phyloP scores from a whole-genome alignment of 2,888 invertebrate genomes.

The Dicyrtomina minuta region DNA sequence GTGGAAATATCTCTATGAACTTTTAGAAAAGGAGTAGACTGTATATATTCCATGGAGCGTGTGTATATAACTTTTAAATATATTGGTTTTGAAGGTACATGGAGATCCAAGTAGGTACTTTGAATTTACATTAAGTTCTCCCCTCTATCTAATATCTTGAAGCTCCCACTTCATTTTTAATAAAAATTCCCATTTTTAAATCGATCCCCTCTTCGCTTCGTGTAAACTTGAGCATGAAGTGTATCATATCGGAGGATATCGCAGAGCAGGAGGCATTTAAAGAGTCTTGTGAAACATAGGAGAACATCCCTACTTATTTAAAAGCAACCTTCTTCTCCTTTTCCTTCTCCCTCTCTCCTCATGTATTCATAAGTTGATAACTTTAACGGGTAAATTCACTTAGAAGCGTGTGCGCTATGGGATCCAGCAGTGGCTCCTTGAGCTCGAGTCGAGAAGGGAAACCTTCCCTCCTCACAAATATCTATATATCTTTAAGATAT shows the following conservation, averaged over 20 bases:
- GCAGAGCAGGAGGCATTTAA: too few relatives aligned
- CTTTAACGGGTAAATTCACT: slow-evolving; percentile 20
- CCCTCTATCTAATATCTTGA: slow-evolving; percentile 17
- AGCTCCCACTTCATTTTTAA: slow-evolving; percentile 28
- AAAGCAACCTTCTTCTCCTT: too few relatives aligned
- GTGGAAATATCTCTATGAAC: neutral
- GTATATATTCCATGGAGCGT: too few relatives aligned
- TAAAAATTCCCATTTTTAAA: slow-evolving; percentile 29
- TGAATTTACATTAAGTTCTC: slow-evolving; percentile 17
- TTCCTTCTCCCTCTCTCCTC: slow-evolving; percentile 15
- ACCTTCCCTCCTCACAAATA: neutral
- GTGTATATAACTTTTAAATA: neutral
- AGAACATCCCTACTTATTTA: too few relatives aligned
- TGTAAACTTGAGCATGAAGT: neutral
- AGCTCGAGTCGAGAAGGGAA: neutral
- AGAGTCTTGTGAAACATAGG: too few relatives aligned
- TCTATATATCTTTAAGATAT: neutral
- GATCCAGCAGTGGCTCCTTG: too few relatives aligned
- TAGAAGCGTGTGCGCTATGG: slow-evolving; percentile 4
- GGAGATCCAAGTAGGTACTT: slow-evolving; percentile 1
- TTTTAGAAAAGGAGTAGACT: neutral
- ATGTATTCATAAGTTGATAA: slow-evolving; percentile 22
- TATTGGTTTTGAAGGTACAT: slow-evolving; percentile 14
- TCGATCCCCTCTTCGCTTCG: slow-evolving; percentile 13
- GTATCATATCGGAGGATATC: neutral